Evolutionary conservation across 2,888 invertebrate genomes (phyloP), one percentile per base, ranked within the genome.

Genomic region (Tetramorium bicarinatum): DNA sequence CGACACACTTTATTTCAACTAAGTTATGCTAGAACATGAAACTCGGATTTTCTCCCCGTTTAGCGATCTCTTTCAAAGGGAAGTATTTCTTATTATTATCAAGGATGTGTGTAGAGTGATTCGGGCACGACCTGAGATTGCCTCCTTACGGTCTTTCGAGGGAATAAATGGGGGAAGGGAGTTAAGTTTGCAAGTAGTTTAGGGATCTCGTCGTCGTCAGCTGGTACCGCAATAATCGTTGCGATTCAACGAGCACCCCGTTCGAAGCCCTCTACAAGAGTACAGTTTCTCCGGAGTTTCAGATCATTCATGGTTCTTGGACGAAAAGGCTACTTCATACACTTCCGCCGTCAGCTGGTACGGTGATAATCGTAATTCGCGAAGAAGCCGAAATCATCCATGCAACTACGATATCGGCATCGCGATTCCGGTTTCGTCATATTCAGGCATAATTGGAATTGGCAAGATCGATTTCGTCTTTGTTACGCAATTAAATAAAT

Each of bases 211-310:
- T 69, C 62, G 61, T 67, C 74, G 84, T 84, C 84, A 82, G 84
- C 82, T 84, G 84, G 47, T 59, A 67, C 67, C 61, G 82, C 54
- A 82, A 84, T 84, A 84, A 82, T 82, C 84, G 75, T 82, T 52
- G 44, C 74, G 74, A 62, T 84, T 79, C 61, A 49, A 54, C 62
- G 79, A 66, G 66, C 82, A 54, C 47, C n/a, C 71, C 72, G 38
- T 81, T 81, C 69, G 49, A 49, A 59, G 72, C 82, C 18, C 49
- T 84, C 59, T 66, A 34, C 66, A 49, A 71, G 72, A 59, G 74
- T 61, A 80, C 52, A 64, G 83, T 82, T 84, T 74, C 47, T 21
- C 41, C 59, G 41, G 59, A 84, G 72, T 64, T 82, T 74, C 72
- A 84, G 72, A 82, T 81, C 83, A 83, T 83, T 71, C 81, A 83